These are phyloP conservation scores for Desmophyllum pertusum DNA, from an alignment of 92 coral and sea anemone species.

Conservation along the genomic window DNA sequence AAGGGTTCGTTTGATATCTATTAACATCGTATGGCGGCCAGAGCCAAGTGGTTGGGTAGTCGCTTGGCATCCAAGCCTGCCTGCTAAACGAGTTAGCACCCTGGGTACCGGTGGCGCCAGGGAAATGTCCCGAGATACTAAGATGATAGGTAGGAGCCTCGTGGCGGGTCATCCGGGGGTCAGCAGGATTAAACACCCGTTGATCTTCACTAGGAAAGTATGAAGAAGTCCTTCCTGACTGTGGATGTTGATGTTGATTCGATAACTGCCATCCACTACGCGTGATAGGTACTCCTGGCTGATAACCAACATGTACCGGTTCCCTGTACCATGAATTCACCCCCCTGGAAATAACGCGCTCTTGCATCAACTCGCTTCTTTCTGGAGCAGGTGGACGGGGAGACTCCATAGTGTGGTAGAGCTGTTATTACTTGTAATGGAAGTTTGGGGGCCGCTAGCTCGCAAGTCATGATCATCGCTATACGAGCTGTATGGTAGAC, in stretches of 20 bases:
- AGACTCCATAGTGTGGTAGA: neutral
- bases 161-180: neutral
- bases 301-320: neutral
- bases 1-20: neutral
- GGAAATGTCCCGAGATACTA: neutral
- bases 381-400: neutral
- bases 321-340: neutral
- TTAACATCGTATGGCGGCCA: neutral
- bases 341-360: neutral
- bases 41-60: neutral
- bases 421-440: neutral
- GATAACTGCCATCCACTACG: constrained; percentile 1
- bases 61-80: neutral
- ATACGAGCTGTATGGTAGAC: constrained; percentile 7
- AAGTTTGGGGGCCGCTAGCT: neutral
- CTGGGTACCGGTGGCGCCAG: neutral
- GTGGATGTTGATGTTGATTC: neutral
- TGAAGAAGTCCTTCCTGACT: neutral
- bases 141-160: neutral
- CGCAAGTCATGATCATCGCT: neutral
- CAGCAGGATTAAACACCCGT: neutral
- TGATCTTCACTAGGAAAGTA: neutral
- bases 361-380: neutral
- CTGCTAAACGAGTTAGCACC: neutral
- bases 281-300: neutral